A percentile compares a stretch with the other conserved stretches of the same genome.
phyloP scores from a whole-genome alignment of 2,797 vertebrate genomes.

The Mus caroli region DNA sequence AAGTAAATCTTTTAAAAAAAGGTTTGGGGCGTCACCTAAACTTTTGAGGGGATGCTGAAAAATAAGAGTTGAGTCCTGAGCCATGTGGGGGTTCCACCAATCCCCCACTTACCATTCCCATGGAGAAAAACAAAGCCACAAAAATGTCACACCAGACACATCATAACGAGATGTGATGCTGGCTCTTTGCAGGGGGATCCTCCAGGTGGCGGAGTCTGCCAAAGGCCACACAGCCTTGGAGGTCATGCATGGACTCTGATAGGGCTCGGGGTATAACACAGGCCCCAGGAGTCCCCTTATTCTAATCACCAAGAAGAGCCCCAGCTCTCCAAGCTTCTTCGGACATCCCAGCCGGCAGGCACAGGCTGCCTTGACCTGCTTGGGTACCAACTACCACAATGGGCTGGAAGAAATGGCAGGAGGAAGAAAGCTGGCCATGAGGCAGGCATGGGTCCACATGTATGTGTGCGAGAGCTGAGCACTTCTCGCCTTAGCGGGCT shows the following conservation, averaged over 20 bases:
- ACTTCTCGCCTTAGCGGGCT: background rate
- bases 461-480: rapidly evolving
- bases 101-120: background rate
- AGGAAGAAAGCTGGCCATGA: background rate
- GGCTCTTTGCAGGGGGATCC: background rate
- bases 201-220: background rate
- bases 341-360: background rate
- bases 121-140: background rate
- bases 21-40: background rate
- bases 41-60: background rate
- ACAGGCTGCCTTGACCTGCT: background rate
- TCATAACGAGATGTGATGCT: background rate
- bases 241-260: background rate
- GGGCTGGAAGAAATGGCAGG: background rate
- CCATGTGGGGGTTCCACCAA: background rate
- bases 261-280: background rate
- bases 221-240: background rate
- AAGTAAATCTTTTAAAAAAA: too few relatives aligned
- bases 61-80: background rate
- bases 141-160: background rate
- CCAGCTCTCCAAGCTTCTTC: background rate
- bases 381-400: too few relatives aligned
- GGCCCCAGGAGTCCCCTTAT: background rate
- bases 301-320: background rate
- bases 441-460: too few relatives aligned